Conservation (phyloP, 2,113 vertebrate genomes). For the Xiphophorus hellerii region DNA sequence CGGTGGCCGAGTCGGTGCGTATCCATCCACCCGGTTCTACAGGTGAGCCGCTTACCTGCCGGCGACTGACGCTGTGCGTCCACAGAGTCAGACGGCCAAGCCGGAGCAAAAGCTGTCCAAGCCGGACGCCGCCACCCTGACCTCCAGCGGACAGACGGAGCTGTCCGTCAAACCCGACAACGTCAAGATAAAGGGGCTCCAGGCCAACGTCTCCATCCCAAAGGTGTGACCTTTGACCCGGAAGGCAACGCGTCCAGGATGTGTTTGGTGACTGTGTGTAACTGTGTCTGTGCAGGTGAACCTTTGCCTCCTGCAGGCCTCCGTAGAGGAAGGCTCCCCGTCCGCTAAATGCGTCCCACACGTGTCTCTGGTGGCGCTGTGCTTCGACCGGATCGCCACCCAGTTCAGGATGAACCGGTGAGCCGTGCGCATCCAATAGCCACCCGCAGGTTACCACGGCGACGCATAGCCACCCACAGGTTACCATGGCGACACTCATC, state of each 20-base stretch:
- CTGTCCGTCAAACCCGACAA: conserved; percentile 89
- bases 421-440: background rate
- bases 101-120: conserved; percentile 92
- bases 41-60: conserved; percentile 15
- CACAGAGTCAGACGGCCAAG: conserved; percentile 85
- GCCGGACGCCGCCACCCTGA: conserved; percentile 84
- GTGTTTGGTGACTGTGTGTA: too few relatives aligned
- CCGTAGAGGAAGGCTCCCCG: conserved; percentile 89
- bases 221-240: conserved; percentile 81
- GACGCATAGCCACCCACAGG: too few relatives aligned
- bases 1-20: conserved; percentile 92
- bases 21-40: too few relatives aligned
- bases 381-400: conserved; percentile 95
- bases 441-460: too few relatives aligned
- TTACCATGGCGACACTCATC: too few relatives aligned
- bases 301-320: conserved; percentile 96
- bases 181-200: conserved; percentile 97
- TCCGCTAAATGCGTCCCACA: conserved; percentile 88
- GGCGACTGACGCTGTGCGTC: too few relatives aligned
- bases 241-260: background rate
- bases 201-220: conserved; percentile 95
- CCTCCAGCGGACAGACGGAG: conserved; percentile 86
- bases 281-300: conserved; percentile 84
- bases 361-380: conserved; percentile 93
- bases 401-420: conserved; percentile 99